These are phyloP conservation scores for Kuschelorhynchus macadamiae DNA, from an alignment of 2,888 invertebrate genomes.

Conservation along the genomic window DNA sequence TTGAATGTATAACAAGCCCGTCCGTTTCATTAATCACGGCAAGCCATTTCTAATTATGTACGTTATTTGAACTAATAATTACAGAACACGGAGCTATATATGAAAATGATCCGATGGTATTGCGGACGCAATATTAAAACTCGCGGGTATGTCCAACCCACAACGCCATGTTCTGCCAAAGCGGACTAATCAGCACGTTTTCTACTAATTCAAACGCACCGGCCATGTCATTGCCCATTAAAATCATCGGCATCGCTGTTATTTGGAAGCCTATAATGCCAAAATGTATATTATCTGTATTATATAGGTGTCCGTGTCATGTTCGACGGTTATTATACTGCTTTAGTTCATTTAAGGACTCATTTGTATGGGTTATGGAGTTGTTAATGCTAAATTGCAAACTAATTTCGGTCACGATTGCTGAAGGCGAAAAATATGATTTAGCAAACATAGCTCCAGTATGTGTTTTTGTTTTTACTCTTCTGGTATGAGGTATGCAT, in stretches of 20 bases:
- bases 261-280: constrained; percentile 63
- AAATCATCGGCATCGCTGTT: constrained; percentile 64
- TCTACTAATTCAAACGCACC: constrained; percentile 64
- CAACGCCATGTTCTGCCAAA: constrained; percentile 61
- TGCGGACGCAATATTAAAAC: constrained; percentile 61
- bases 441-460: no score
- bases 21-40: constrained; percentile 43
- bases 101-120: constrained; percentile 58
- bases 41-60: constrained; percentile 56
- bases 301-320: constrained; percentile 59
- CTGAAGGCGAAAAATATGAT: constrained; percentile 5
- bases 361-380: constrained; percentile 47
- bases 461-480: no score
- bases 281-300: constrained; percentile 61
- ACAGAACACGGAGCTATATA: constrained; percentile 61
- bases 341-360: constrained; percentile 54
- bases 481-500: no score
- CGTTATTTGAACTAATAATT: constrained; percentile 64
- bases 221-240: constrained; percentile 68
- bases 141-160: constrained; percentile 57
- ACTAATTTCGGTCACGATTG: constrained; percentile 37
- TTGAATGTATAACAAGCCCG: background rate
- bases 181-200: constrained; percentile 68
- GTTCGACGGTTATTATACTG: constrained; percentile 62
- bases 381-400: constrained; percentile 40